Percentiles rank a stretch among this genome's conserved stretches.
Evolutionary conservation across 2,113 vertebrate species (phyloP).

Genomic region (Psittacus erithacus): DNA sequence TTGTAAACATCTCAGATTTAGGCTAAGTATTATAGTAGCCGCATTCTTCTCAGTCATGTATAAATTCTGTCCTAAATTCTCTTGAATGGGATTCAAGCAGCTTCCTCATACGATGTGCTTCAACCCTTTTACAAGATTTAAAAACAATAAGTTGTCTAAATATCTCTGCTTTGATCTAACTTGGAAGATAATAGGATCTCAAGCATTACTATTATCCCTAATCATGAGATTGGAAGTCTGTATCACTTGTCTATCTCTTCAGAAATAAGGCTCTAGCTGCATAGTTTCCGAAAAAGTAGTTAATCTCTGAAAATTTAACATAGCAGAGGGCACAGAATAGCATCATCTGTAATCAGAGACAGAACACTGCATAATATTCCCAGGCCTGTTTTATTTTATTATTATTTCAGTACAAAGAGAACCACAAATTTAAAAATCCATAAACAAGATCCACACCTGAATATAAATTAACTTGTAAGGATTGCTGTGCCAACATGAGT

Average conservation of each 20-base stretch:
- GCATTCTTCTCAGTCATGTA: not conserved
- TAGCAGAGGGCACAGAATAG: not conserved
- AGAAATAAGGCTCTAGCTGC: not conserved
- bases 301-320: not conserved
- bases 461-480: not conserved
- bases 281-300: not conserved
- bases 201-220: not conserved
- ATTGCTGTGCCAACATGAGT: not conserved
- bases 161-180: not conserved
- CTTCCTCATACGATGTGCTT: not conserved
- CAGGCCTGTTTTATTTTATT: not conserved
- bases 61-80: not conserved
- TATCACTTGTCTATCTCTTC: not conserved
- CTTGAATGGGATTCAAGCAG: not conserved
- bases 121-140: not conserved
- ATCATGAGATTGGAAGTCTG: not conserved
- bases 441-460: not conserved
- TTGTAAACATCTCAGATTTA: not conserved
- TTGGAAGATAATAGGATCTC: not conserved
- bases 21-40: not conserved
- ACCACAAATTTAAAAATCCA: conserved; percentile 1
- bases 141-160: not conserved
- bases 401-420: conserved; percentile 15
- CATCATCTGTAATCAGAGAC: not conserved
- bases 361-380: not conserved